A percentile compares a stretch with the other conserved stretches of the same genome.
These are phyloP conservation scores for Puma concolor DNA, from an alignment of 2,113 vertebrate genomes.

Conservation along the genomic window DNA sequence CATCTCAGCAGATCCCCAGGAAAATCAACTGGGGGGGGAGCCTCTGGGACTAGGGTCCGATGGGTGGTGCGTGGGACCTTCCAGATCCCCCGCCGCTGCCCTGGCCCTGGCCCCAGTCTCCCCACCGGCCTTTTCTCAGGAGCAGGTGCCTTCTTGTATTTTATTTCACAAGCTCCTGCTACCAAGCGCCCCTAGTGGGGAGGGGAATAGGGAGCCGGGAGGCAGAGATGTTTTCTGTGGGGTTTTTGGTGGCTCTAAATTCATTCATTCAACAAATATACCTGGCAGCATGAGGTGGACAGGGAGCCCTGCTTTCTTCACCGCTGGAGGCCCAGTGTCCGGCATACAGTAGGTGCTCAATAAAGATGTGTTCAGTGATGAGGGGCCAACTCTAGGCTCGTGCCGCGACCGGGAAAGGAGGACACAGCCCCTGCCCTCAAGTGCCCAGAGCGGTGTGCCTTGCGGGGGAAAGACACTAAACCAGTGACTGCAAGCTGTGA, in stretches of 20 bases:
- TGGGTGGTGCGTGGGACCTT: not conserved
- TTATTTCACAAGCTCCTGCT: not conserved
- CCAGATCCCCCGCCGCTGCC: not conserved
- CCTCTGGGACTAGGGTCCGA: not conserved
- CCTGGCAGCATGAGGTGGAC: not conserved
- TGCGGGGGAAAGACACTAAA: not conserved
- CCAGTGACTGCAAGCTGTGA: not conserved
- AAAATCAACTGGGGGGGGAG: conserved; percentile 32
- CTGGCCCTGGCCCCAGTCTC: not conserved
- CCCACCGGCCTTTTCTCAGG: not conserved
- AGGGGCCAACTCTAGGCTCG: not conserved
- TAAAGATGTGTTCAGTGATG: not conserved
- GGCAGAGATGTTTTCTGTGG: not conserved
- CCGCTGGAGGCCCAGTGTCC: not conserved
- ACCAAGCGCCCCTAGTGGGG: not conserved
- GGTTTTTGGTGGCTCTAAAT: not conserved
- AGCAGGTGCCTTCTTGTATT: not conserved
- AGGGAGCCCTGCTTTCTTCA: not conserved
- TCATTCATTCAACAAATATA: not conserved
- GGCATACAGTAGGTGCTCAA: not conserved
- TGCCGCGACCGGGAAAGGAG: not conserved
- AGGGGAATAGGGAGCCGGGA: not conserved
- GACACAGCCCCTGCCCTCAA: not conserved
- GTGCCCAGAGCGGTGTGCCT: not conserved
- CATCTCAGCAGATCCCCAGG: not conserved